Base-by-base conservation (phyloP, 2,113 vertebrate species). In the Numida meleagris region DNA sequence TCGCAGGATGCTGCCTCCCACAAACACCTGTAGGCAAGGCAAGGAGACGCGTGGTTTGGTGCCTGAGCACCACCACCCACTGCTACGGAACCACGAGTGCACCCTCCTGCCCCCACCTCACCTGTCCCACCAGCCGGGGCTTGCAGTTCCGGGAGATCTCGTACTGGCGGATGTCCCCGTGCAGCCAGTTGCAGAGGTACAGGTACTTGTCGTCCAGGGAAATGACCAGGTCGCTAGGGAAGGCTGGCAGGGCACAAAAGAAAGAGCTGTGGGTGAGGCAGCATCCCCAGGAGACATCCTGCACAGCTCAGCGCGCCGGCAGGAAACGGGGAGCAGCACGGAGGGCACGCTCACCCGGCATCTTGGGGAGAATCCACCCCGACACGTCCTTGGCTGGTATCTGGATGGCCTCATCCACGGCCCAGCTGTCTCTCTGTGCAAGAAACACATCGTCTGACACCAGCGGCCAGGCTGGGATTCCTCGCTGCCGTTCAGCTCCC, bases 151-250 rank as follows among this genome's bases (percentile, higher is more conserved):
- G 96, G 4, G 98, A 98, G 95, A 99, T 98, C 96, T 99, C 99
- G 45, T 99, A 99, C 90, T 99, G 99, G 24, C 99, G 98, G 94
- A 99, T 93, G 96, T 99, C 99, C 29, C 99, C 99, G 0, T 99
- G 99, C 51, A 98, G 58, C 99, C 99, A 99, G 89, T 99, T 99
- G 97, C 98, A 98, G 94, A 99, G 98, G 96, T 98, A 99, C 46
- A 99, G 98, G 89, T 97, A 99, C 15, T 79, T 98, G 82, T 99
- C 99, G 3, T 99, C 99, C 97, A 98, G 53, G 2, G 99, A 99
- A 92, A 99, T 94, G 90, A 99, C 31, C 89, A 99, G 98, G 91
- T 99, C 98, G 0, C 98, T 98, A 82, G 98, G 98, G 68, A 99
- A 97, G 78, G 98, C 99, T 99, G 17, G 17, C 5, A 15, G 6